These are phyloP conservation scores for Nansenia antarctica DNA, from an alignment of 2,113 vertebrate species.

Conservation along the genomic window DNA sequence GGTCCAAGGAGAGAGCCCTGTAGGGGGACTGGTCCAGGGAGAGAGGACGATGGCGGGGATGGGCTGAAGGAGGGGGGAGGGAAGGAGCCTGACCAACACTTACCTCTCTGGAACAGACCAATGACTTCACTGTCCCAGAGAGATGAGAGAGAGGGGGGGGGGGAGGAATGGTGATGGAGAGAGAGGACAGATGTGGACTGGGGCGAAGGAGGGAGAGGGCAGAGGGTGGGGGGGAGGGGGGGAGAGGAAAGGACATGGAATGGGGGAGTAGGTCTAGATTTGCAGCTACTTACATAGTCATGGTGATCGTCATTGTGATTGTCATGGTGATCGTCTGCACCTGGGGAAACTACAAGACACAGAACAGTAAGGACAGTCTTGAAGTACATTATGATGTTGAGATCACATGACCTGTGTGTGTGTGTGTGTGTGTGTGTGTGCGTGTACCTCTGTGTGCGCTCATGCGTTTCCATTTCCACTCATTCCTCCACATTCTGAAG, in stretches of 20 bases:
- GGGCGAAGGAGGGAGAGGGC: too few relatives aligned
- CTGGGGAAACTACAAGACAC: conserved; percentile 39
- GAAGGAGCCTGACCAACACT: conserved; percentile 30
- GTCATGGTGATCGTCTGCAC: conserved; percentile 40
- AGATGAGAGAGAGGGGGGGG: too few relatives aligned
- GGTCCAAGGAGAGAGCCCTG: neutral
- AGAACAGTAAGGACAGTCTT: neutral
- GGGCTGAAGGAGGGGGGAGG: neutral
- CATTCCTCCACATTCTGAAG: neutral
- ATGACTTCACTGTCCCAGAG: conserved; percentile 12
- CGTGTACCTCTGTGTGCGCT: neutral
- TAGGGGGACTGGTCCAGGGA: neutral
- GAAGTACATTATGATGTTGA: neutral
- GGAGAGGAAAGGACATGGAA: neutral
- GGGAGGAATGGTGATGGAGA: neutral
- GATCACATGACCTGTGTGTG: neutral
- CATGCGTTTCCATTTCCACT: conserved; percentile 1
- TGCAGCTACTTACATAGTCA: conserved; percentile 66
- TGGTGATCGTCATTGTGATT: too few relatives aligned
- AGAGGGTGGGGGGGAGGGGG: neutral
- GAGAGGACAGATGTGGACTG: neutral
- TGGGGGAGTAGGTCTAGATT: too few relatives aligned
- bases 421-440: neutral
- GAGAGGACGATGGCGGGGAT: conserved; percentile 1
- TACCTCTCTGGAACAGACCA: conserved; percentile 33